phyloP scores from a whole-genome alignment of 2,113 vertebrate genomes.

The Hydrolagus affinis region DNA sequence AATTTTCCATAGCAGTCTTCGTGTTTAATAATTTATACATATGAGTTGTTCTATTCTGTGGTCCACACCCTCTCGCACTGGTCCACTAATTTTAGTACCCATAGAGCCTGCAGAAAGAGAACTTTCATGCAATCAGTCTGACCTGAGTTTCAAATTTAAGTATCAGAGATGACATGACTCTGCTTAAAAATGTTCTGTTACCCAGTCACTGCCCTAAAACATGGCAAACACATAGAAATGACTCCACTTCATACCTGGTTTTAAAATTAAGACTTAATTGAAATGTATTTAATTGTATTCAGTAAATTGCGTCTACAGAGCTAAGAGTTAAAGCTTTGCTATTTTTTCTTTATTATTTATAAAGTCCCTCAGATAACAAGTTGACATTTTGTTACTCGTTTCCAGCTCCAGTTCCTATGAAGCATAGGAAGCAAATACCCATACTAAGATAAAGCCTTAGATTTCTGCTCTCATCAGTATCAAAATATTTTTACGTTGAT shows the following conservation, averaged over 20 bases:
- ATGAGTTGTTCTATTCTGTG: not conserved
- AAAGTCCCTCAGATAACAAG: not conserved
- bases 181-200: not conserved
- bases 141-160: not conserved
- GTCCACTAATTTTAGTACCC: not conserved
- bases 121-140: not conserved
- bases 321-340: not conserved
- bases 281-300: conserved; percentile 6
- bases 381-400: not conserved
- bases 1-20: not conserved
- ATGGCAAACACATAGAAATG: not conserved
- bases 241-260: not conserved
- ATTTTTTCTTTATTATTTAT: not conserved
- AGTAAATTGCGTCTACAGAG: not conserved
- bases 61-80: not conserved
- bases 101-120: not conserved
- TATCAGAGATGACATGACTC: not conserved
- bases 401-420: not conserved
- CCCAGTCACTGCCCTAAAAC: not conserved
- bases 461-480: not conserved
- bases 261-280: not conserved
- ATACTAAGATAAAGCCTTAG: not conserved
- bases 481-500: not conserved
- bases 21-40: not conserved
- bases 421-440: not conserved